A percentile compares a stretch with the other conserved stretches of the same genome.
These are phyloP conservation scores for Myzus persicae DNA, from an alignment of 1,140 invertebrate genomes.

Conservation along the genomic window DNA sequence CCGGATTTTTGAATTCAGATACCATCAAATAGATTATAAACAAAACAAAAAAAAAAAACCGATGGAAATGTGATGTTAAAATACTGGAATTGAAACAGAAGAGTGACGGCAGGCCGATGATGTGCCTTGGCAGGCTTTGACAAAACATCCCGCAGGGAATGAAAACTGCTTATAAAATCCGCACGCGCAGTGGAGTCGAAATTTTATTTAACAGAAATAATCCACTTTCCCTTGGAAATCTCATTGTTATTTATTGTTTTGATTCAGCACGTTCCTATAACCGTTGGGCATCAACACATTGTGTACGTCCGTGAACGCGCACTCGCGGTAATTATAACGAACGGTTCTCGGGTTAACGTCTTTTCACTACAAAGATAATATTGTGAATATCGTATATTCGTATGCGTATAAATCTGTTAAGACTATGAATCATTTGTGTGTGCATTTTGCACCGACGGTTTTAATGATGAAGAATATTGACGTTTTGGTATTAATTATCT, in stretches of 20 bases:
- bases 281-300: neutral
- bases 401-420: neutral
- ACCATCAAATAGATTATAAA: slow-evolving; percentile 1
- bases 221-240: neutral
- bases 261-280: neutral
- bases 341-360: neutral
- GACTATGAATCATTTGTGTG: neutral
- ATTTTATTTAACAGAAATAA: slow-evolving; percentile 18
- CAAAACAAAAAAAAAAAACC: neutral
- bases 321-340: neutral
- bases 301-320: neutral
- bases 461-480: slow-evolving; percentile 18
- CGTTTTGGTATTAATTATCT: neutral
- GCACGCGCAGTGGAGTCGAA: neutral
- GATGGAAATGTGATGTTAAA: neutral
- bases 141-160: neutral
- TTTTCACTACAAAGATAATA: neutral
- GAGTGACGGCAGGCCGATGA: neutral
- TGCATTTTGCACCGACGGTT: neutral
- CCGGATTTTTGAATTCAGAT: neutral
- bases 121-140: neutral
- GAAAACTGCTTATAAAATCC: neutral
- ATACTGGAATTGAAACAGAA: neutral
- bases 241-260: neutral
- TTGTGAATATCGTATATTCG: neutral